A percentile compares a stretch with the other conserved stretches of the same genome.
Evolutionary conservation across 2,797 vertebrate genomes (phyloP).

Genomic region (Argya squamiceps): DNA sequence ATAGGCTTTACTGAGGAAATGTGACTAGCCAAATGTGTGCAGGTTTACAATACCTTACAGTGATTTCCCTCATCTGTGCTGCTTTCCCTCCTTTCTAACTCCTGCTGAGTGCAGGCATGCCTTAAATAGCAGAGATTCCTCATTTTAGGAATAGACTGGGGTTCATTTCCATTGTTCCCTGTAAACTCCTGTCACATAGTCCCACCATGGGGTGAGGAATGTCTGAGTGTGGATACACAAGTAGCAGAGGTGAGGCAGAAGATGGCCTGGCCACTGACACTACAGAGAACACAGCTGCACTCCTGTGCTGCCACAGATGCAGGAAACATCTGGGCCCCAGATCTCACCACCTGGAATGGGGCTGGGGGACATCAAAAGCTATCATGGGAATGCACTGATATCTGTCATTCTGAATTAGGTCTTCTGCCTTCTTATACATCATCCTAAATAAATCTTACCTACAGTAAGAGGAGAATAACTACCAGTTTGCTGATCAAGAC

Average conservation of each 20-base stretch:
- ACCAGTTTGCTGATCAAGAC: background rate
- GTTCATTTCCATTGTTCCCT: background rate
- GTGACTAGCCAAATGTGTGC: background rate
- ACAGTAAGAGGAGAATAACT: background rate
- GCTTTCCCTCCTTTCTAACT: background rate
- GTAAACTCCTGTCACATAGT: background rate
- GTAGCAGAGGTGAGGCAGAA: background rate
- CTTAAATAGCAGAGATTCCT: background rate
- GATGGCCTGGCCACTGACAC: background rate
- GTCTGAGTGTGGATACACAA: background rate
- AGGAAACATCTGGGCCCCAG: background rate
- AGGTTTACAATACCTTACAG: background rate
- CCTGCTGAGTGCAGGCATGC: background rate
- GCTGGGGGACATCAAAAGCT: background rate
- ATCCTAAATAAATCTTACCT: background rate
- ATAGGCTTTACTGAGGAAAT: background rate
- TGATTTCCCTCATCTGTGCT: background rate
- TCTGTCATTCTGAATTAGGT: background rate
- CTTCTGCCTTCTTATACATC: background rate
- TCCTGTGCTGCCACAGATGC: background rate
- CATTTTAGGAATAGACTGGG: background rate
- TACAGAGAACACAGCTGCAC: background rate
- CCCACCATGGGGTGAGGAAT: background rate
- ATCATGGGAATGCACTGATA: background rate
- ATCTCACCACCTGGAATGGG: background rate